Evolutionary conservation across 2,797 vertebrate species (phyloP), one percentile per base, ranked within the genome.

Genomic region (Masticophis lateralis): DNA sequence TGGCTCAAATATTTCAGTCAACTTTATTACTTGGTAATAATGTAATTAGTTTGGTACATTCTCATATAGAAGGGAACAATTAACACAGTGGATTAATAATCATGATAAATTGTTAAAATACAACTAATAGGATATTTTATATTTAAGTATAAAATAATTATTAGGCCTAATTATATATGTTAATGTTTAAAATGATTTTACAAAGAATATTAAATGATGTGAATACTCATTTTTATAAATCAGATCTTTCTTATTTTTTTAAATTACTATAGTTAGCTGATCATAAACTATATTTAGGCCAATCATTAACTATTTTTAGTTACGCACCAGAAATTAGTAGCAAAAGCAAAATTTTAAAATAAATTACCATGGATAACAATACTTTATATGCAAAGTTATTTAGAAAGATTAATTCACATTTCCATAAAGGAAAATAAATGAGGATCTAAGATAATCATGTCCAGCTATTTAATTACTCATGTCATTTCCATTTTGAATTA

Each of bases 101-200:
- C 8, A 0, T 6, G 10, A 1, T 8, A 28, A 0, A 22, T n/a
- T 79, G 43, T 92, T 63, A 28, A 59, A 94, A 87, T 83, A 25
- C 43, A 51, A 94, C 94, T 51, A 95, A 93, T 83, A 66, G 91
- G 61, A 87, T 32, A 90, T 94, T 96, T 93, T 87, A 66, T 51
- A 20, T n/a, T 92, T 74, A 5, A 56, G 56, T 88, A 28, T 47
- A 47, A 14, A 95, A 94, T 92, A 94, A 92, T 83, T 91, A 91
- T 93, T 94, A 92, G 69, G 95, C 88, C 27, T 95, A 94, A 93
- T 94, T 94, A 69, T 94, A 91, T 95, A 83, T 95, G 57, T 94
- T 95, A 93, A 95, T 96, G 96, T 94, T 96, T 96, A 94, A 96
- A 92, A 90, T 0, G 0, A 9, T 93, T 96, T 95, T 87, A 95